A percentile compares a stretch with the other conserved stretches of the same genome.
These are phyloP conservation scores for Triplophysa dalaica DNA, from an alignment of 2,113 vertebrate genomes.

Conservation along the genomic window DNA sequence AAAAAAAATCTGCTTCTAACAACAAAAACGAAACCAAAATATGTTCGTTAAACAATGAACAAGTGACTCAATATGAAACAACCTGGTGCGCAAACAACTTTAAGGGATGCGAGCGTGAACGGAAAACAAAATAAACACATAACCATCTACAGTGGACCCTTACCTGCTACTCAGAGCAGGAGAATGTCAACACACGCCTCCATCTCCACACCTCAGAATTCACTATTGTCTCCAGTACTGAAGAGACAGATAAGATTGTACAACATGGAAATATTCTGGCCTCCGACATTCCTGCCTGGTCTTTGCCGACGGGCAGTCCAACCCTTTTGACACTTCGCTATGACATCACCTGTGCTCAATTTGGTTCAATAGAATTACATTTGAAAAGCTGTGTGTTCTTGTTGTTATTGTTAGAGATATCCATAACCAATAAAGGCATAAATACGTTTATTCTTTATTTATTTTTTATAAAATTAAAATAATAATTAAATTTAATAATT, in stretches of 20 bases:
- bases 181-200: conserved; percentile 65
- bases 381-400: neutral
- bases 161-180: conserved; percentile 45
- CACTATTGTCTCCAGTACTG: conserved; percentile 50
- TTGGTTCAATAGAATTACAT: neutral
- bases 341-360: conserved; percentile 10
- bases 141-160: conserved; percentile 11
- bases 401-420: neutral
- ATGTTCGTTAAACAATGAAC: conserved; percentile 3
- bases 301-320: neutral
- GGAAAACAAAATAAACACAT: conserved; percentile 34
- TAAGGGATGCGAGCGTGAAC: conserved; percentile 11
- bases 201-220: conserved; percentile 51
- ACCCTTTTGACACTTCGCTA: conserved; percentile 22
- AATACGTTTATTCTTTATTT: neutral
- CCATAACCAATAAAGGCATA: neutral
- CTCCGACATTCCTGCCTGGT: conserved; percentile 17
- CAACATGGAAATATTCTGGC: conserved; percentile 37
- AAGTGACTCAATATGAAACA: neutral
- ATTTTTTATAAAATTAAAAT: too few species aligned
- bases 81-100: conserved; percentile 5
- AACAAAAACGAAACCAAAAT: conserved; percentile 25
- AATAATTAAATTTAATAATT: too few species aligned
- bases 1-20: neutral
- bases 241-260: conserved; percentile 60